phyloP scores from a whole-genome alignment of 2,113 vertebrate species.

The Crotalus viridis region DNA sequence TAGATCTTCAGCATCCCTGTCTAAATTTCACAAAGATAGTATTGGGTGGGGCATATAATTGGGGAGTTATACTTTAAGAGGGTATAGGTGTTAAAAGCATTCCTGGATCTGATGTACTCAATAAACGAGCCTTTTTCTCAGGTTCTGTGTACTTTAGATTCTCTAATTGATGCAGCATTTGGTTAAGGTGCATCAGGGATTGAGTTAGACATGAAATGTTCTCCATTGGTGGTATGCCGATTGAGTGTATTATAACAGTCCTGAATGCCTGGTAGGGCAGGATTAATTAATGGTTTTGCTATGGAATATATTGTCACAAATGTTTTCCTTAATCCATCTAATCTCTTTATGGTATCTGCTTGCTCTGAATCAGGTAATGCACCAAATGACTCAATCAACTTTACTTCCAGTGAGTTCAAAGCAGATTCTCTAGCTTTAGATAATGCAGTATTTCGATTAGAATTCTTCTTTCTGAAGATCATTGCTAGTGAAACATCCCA shows the following conservation, averaged over 20 bases:
- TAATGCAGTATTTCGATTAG: not conserved
- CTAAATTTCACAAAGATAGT: not conserved
- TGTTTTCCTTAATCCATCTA: not conserved
- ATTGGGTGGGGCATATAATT: not conserved
- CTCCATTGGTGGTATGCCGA: not conserved
- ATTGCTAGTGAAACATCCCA: not conserved
- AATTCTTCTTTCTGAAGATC: not conserved
- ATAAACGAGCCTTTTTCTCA: not conserved
- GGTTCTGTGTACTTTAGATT: not conserved
- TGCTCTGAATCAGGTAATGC: not conserved
- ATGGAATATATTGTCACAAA: not conserved
- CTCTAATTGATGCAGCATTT: not conserved
- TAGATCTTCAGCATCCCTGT: not conserved
- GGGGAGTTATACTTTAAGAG: not conserved
- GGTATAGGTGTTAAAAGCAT: not conserved
- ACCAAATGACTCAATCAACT: not conserved
- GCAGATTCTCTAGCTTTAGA: not conserved
- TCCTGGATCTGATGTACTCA: not conserved
- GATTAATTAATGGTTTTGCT: not conserved
- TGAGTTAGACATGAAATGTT: not conserved
- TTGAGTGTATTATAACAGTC: not conserved
- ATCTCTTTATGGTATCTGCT: not conserved
- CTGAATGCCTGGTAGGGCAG: not conserved
- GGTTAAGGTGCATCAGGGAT: not conserved
- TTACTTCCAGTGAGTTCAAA: not conserved